Evolutionary conservation across 2,797 vertebrate genomes (phyloP), one percentile per base, ranked within the genome.

Genomic region (Lacerta agilis): DNA sequence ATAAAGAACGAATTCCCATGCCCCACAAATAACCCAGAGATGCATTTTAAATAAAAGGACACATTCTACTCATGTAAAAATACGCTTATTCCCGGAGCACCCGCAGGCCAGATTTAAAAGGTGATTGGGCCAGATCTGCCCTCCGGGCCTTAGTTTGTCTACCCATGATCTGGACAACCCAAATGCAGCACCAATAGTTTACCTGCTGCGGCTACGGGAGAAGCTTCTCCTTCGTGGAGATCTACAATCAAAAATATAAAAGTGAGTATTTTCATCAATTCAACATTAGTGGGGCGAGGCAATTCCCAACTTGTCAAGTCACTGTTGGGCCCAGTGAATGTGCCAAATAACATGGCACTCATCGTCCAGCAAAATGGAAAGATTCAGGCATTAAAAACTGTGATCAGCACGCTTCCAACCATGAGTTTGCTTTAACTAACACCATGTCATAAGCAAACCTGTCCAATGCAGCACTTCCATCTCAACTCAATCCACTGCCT

Each of bases 141-240:
- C 49, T 49, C 49, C 15, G 13, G 13, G 49, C 15, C 49, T 55
- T 4, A 55, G 13, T 55, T 55, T 55, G 49, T 49, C 49, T 55
- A 55, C 49, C 3, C 49, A 55, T 55, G 13, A 55, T 55, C 25
- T 67, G 2, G 3, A 20, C 29, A 66, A 76, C 10, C 23, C 43
- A 81, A n/a, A 11, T 49, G 38, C 69, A 41, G 15, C n/a, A 18
- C 9, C 25, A 80, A 85, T 8, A 67, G 18, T 94, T 81, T 97
- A 99, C 98, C 98, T 98, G 98, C 98, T 99, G 92, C 98, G 98
- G 96, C 98, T 99, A 45, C 98, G 97, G 91, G 98, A 99, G 85
- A 98, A 97, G 96, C 98, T 99, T 96, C 98, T 98, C 96, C 97
- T 98, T 96, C 96, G 98, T 3, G 98, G 98, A 89, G 98, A 99